Evolutionary conservation across 2,888 invertebrate species (phyloP).

Genomic region (Halictus ligatus): DNA sequence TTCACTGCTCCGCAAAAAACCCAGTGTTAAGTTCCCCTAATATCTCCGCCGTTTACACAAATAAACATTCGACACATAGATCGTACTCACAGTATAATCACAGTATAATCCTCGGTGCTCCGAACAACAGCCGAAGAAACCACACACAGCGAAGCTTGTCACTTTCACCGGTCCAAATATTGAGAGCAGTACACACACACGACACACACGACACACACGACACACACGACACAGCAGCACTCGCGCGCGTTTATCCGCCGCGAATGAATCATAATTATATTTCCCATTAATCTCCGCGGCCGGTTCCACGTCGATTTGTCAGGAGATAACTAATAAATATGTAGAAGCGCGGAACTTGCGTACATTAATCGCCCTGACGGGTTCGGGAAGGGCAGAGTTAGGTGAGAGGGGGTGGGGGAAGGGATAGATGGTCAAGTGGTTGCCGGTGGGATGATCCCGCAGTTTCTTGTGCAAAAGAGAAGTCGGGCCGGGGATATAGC

Average conservation of each 20-base stretch:
- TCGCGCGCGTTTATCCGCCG: not conserved
- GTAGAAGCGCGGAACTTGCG: not conserved
- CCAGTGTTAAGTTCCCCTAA: too few species aligned
- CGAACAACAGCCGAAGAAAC: not conserved
- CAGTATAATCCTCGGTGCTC: not conserved
- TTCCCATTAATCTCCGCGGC: not conserved
- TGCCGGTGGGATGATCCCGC: slow-evolving; percentile 50
- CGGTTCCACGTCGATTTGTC: not conserved
- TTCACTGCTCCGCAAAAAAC: too few species aligned
- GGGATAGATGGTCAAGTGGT: slow-evolving; percentile 53
- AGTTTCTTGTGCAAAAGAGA: slow-evolving; percentile 56
- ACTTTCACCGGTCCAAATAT: not conserved
- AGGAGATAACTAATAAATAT: not conserved
- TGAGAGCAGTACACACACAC: not conserved
- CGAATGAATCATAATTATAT: not conserved
- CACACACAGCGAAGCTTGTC: not conserved
- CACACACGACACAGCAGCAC: not conserved
- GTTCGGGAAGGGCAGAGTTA: not conserved
- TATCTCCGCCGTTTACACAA: too few species aligned
- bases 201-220: too few species aligned
- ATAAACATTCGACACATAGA: not conserved
- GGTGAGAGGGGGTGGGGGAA: not conserved
- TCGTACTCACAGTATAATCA: not conserved
- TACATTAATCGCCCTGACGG: slow-evolving; percentile 9
- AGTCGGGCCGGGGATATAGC: slow-evolving; percentile 47